Evolutionary conservation across 2,888 invertebrate genomes (phyloP), one percentile per base, ranked within the genome.

Genomic region (Drosophila cracens): DNA sequence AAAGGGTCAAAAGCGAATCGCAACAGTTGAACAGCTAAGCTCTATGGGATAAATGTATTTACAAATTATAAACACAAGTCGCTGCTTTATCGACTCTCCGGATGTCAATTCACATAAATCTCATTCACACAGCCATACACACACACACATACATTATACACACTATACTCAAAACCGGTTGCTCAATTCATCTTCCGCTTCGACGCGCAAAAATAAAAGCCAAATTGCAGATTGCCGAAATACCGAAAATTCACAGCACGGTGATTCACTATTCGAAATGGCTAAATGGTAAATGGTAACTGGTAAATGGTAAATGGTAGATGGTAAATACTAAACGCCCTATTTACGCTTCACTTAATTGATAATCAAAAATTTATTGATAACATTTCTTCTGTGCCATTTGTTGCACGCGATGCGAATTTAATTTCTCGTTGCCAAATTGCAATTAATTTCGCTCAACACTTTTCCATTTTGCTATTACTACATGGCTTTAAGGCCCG

Each of bases 351-450:
- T 81, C 80, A 84, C 62, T 83, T 82, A 82, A 81, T 79, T 87
- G 76, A 82, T 84, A 87, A 87, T 87, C 74, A 76, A 60, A 68
- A 73, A 84, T 85, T 85, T 87, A 82, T 85, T 83, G 79, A 79
- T 83, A 83, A 73, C 70, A 79, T 77, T 79, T 67, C 74, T 76
- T 74, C 74, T 71, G 52, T 81, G 70, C 63, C 81, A 76, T 81
- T 83, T 76, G 60, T 62, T 36, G 49, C 21, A 31, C 64, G 52
- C 62, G 46, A 16, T 74, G 49, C 36, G 46, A 18, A 56, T 48
- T 63, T 38, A 25, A 63, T 67, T 58, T 48, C 29, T 31, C n/a
- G 38, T 38, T 40, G 11, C 33, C 43, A 56, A 81, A 54, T 58
- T 46, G 13, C 46, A 71, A 61, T 59, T 70, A 61, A 68, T 60